Base-by-base conservation (phyloP, 2,797 vertebrate species). In the Margarornis squamiger region DNA sequence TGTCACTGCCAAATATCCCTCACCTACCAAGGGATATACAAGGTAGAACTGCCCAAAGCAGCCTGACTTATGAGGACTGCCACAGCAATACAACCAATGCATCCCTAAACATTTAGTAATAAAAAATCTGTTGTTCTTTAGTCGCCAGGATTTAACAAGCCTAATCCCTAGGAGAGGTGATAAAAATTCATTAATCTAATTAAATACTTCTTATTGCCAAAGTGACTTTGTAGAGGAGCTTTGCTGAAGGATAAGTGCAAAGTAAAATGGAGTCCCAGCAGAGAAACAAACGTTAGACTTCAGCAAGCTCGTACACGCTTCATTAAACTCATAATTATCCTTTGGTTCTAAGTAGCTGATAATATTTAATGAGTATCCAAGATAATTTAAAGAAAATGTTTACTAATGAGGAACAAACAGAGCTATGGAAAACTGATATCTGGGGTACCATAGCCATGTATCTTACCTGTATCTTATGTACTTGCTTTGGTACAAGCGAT, bases 141-240 rank as follows among this genome's bases (percentile, higher is more conserved):
- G 99, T 99, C 98, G 98, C 98, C 97, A 98, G 98, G 96, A 99
- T 98, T 98, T 98, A 99, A 99, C 98, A 98, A 98, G 98, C 97
- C 98, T 98, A 98, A 98, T 98, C 98, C 99, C 98, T 98, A 96
- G 83, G 99, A 99, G 99, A 99, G 98, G 94, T 96, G 98, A 98
- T 98, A 98, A 98, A 99, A 98, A 99, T 99, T 99, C 99, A 99
- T 99, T 99, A 99, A 99, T 99, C 99, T 99, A 99, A 99, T 99
- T 99, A 99, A 99, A 99, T 99, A 99, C 99, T 98, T 99, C 98
- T 98, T 98, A 99, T 99, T 99, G 98, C 98, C 98, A 99, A 99
- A 99, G 99, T 99, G 99, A 99, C 99, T 98, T 98, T 97, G 98
- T 98, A 98, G 98, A 98, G 97, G 98, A 98, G 98, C 99, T 99